A percentile compares a stretch with the other conserved stretches of the same genome.
These are phyloP conservation scores for Acanthochromis polyacanthus DNA, from an alignment of 2,113 vertebrate species.

Conservation along the genomic window DNA sequence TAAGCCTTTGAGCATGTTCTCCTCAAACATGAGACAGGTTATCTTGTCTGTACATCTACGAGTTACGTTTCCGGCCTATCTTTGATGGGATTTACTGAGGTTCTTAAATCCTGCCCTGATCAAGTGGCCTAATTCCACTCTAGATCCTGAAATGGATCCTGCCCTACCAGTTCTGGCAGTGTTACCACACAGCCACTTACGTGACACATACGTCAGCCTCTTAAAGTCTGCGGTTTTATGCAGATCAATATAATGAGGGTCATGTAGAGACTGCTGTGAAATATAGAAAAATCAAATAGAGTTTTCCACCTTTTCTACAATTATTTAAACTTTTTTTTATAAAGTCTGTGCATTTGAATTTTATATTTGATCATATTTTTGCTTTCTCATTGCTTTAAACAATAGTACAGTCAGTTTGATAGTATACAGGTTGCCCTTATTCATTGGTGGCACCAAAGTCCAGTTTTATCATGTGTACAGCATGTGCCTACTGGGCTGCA, in stretches of 20 bases:
- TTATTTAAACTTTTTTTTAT: background rate
- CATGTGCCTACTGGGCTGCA: constrained; percentile 6
- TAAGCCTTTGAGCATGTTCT: constrained; percentile 5
- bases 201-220: constrained; percentile 10
- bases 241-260: constrained; percentile 6
- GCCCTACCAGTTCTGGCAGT: background rate
- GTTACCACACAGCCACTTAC: constrained; percentile 37
- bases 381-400: background rate
- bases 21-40: constrained; percentile 18
- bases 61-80: constrained; percentile 5
- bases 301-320: background rate
- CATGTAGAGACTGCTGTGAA: constrained; percentile 1
- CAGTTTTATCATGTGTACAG: constrained; percentile 37
- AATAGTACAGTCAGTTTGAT: background rate
- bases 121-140: constrained; percentile 44
- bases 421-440: background rate
- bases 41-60: constrained; percentile 15
- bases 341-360: too few relatives aligned
- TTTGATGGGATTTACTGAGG: constrained; percentile 35
- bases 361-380: background rate
- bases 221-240: constrained; percentile 5
- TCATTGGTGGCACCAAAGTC: constrained; percentile 43
- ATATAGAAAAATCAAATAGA: background rate
- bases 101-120: constrained; percentile 36
- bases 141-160: constrained; percentile 39